Base-by-base conservation (phyloP, 1,140 invertebrate genomes). In the Tetraneura akinire region DNA sequence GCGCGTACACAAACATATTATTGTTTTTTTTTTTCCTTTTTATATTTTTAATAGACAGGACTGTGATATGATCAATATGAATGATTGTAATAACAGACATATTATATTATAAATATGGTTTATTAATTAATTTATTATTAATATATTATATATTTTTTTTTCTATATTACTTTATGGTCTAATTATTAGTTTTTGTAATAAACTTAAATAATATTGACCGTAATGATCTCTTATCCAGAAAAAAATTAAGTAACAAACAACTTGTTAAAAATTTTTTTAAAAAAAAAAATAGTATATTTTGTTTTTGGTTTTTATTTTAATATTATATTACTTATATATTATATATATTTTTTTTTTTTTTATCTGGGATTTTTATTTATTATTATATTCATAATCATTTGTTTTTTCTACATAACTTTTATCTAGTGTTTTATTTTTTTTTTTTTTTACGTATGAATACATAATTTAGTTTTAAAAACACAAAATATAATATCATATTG, bases 11-110 rank as follows among this genome's bases (percentile, higher is more conserved):
- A 71, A 51, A 71, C 47, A 18, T 70, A 26, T 37, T 37, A 37
- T 70, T 49, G 47, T 49, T 55, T 74, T 37, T 5, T 62, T 57
- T 76, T 76, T 47, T 57, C n/a, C n/a, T 37, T 55, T 76, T 55
- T 47, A 57, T 76, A 55, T 47, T 55, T 37, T 55, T 45, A 78
- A 78, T 78, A 60, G 53, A n/a, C 55, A 60, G 51, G 37, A 78
- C 74, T 78, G 74, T 78, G 74, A 78, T 78, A 78, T 78, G 51
- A 62, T 78, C 53, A 78, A 60, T 78, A n/a, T 62, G 9, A 78
- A 78, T 78, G 74, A 60, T 78, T 51, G 9, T 78, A 78, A 78
- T 9, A 76, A 57, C 74, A 78, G 74, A 60, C 21, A 78, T 78
- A 55, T 53, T n/a, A 55, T 76, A 37, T 4, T 4, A 37, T 37